Percentiles rank a stretch among this genome's conserved stretches.
Conservation (phyloP, 1,140 invertebrate genomes). For the Vollenhovia emeryi region DNA sequence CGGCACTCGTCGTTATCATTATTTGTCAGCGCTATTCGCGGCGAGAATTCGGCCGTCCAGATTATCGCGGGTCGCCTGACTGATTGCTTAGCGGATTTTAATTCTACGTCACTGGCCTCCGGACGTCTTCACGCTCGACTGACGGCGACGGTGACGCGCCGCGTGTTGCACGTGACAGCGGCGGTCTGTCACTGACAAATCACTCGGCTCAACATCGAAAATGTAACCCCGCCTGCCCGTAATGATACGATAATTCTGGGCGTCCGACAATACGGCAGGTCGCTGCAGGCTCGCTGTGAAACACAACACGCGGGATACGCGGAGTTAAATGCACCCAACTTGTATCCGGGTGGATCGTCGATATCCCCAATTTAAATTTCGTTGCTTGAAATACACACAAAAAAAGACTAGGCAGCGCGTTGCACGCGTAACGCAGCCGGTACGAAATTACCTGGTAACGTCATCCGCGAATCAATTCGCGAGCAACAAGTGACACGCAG, state of each 20-base stretch:
- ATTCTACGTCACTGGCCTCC: neutral
- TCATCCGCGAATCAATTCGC: conserved; percentile 23
- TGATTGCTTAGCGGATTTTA: conserved; percentile 32
- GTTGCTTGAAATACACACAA: neutral
- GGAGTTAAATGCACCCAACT: neutral
- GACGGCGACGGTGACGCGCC: conserved; percentile 7
- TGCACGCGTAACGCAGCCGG: neutral
- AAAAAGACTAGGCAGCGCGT: neutral
- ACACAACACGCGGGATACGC: neutral
- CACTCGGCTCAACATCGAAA: conserved; percentile 36
- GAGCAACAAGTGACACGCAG: conserved; percentile 33
- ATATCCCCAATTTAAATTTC: neutral
- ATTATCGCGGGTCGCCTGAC: conserved; percentile 13
- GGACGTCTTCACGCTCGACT: conserved; percentile 11
- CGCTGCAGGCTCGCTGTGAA: neutral
- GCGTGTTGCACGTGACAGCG: conserved; percentile 25
- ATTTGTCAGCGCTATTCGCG: neutral
- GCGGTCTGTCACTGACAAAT: conserved; percentile 56
- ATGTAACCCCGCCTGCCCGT: conserved; percentile 14
- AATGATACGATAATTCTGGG: conserved; percentile 40
- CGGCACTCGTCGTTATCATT: conserved; percentile 20
- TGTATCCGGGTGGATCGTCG: neutral
- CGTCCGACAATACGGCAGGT: neutral
- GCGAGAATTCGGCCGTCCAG: neutral
- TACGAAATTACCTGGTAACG: neutral